A percentile compares a stretch with the other conserved stretches of the same genome.
Conservation (phyloP, 2,797 vertebrate species). For the Gallinago solitaria region DNA sequence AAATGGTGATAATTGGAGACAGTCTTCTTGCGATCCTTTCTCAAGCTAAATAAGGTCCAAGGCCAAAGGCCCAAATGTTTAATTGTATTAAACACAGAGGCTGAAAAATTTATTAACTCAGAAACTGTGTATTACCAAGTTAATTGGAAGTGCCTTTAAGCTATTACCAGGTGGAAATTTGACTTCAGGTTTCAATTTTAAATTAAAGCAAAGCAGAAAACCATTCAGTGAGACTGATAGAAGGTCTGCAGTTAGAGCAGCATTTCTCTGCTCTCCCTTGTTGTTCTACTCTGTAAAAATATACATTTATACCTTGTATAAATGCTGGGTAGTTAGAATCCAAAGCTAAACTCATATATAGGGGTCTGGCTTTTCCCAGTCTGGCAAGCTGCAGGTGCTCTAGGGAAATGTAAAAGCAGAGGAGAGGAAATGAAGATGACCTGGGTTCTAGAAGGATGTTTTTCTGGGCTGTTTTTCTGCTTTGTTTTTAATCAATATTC, state of each 20-base stretch:
- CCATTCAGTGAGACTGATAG: background rate
- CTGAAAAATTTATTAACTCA: slow-evolving; percentile 68
- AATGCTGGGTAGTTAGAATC: background rate
- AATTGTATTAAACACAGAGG: slow-evolving; percentile 65
- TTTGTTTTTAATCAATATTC: slow-evolving; percentile 17
- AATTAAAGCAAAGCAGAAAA: slow-evolving; percentile 49
- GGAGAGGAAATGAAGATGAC: background rate
- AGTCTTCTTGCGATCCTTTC: slow-evolving; percentile 27
- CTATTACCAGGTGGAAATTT: slow-evolving; percentile 66
- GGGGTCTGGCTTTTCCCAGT: background rate
- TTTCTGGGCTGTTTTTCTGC: background rate
- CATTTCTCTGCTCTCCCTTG: background rate
- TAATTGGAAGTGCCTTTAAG: slow-evolving; percentile 63
- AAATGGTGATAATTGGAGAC: slow-evolving; percentile 58
- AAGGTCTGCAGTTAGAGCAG: background rate
- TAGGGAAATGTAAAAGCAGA: background rate
- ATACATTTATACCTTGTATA: background rate
- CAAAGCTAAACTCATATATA: background rate
- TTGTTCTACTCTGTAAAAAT: background rate
- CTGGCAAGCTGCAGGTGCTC: background rate
- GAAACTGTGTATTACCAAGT: slow-evolving; percentile 60
- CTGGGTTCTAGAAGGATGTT: background rate
- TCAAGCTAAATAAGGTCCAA: slow-evolving; percentile 57
- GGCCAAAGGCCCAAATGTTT: slow-evolving; percentile 66
- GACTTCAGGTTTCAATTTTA: slow-evolving; percentile 66